phyloP scores from a whole-genome alignment of 2,888 invertebrate species.

The Erebia palarica region DNA sequence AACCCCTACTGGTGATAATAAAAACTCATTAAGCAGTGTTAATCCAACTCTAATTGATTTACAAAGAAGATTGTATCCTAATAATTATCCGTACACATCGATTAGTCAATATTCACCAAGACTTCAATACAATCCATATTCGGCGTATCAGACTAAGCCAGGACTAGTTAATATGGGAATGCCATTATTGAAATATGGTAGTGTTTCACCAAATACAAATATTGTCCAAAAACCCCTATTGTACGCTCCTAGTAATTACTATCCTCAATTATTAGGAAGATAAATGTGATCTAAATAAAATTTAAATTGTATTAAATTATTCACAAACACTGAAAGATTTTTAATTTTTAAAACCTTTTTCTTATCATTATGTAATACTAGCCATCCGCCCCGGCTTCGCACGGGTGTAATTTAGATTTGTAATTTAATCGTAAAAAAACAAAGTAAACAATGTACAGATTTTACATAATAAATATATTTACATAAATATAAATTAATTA shows the following conservation, averaged over 20 bases:
- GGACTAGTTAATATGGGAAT: background rate
- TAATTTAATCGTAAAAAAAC: too few relatives aligned
- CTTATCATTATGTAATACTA: too few relatives aligned
- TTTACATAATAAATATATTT: too few relatives aligned
- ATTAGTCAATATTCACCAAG: slow-evolving; percentile 8
- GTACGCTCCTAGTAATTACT: slow-evolving; percentile 3
- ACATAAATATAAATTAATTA: too few relatives aligned
- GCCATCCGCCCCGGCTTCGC: too few relatives aligned
- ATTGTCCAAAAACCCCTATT: background rate
- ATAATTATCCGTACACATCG: slow-evolving; percentile 5
- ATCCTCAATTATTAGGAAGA: slow-evolving; percentile 16
- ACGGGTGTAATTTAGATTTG: too few relatives aligned
- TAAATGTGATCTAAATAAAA: background rate
- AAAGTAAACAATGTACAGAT: too few relatives aligned
- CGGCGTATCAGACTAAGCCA: slow-evolving; percentile 9
- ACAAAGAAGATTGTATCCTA: background rate
- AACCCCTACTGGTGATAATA: background rate
- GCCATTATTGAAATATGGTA: slow-evolving; percentile 9
- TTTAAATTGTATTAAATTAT: slow-evolving; percentile 2
- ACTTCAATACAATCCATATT: slow-evolving; percentile 9
- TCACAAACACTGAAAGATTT: background rate
- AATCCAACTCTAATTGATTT: background rate
- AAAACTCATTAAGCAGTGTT: background rate
- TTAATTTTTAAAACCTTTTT: too few relatives aligned
- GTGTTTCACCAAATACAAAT: background rate